These are phyloP conservation scores for Heliangelus exortis DNA, from an alignment of 2,797 vertebrate species.

Conservation along the genomic window DNA sequence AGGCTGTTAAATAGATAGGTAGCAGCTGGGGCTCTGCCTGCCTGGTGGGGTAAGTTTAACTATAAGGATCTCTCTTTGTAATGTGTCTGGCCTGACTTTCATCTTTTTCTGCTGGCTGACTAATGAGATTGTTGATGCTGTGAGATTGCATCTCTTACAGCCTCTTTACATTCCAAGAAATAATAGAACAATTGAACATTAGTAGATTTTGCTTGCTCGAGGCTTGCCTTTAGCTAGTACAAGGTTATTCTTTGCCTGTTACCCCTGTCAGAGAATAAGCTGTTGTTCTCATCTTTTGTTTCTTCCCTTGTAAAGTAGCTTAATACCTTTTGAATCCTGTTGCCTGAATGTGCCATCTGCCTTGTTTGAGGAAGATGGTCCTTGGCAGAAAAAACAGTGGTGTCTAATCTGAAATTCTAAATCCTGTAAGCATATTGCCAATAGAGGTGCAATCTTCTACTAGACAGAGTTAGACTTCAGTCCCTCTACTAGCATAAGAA, in stretches of 20 bases:
- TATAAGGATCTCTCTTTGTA: neutral
- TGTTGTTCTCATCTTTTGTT: neutral
- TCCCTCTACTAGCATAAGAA: conserved; percentile 28
- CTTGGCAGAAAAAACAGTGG: conserved; percentile 25
- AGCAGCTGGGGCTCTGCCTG: neutral
- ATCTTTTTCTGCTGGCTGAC: neutral
- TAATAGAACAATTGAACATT: neutral
- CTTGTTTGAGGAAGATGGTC: conserved; percentile 26
- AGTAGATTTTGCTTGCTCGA: neutral
- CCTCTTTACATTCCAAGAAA: neutral
- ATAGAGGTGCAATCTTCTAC: conserved; percentile 30
- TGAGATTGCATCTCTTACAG: neutral
- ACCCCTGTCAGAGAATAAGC: neutral
- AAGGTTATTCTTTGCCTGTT: conserved; percentile 2
- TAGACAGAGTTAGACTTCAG: conserved; percentile 40
- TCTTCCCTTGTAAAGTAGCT: neutral
- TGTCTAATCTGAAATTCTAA: conserved; percentile 56
- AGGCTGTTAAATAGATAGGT: neutral
- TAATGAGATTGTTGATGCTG: neutral
- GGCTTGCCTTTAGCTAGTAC: neutral
- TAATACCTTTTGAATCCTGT: conserved; percentile 26
- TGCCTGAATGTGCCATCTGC: conserved; percentile 54
- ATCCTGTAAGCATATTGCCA: conserved; percentile 38
- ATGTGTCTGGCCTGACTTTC: neutral
- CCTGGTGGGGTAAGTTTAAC: neutral